phyloP scores from a whole-genome alignment of 1,140 invertebrate species.

The Bombus polaris region DNA sequence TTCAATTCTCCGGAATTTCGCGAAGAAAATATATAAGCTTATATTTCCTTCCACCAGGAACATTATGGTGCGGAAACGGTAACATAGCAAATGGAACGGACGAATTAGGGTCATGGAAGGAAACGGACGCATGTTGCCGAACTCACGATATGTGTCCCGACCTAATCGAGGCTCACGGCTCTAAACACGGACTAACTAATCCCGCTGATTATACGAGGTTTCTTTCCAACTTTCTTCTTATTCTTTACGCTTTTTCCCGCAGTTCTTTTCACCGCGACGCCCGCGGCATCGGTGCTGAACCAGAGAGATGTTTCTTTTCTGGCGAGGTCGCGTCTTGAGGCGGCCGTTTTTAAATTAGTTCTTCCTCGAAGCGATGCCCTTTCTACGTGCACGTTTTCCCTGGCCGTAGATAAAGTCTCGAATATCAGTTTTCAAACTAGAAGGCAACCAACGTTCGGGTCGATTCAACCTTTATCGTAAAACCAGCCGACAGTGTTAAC shows the following conservation, averaged over 20 bases:
- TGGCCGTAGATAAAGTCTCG: neutral
- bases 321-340: neutral
- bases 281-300: neutral
- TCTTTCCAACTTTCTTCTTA: neutral
- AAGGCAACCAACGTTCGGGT: neutral
- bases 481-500: neutral
- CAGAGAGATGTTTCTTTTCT: neutral
- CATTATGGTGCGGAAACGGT: no score
- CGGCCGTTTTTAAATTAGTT: constrained; percentile 33
- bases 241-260: no score
- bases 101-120: constrained; percentile 54
- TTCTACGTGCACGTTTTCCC: neutral
- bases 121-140: constrained; percentile 90
- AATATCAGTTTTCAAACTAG: neutral
- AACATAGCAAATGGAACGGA: no score
- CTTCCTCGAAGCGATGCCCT: constrained; percentile 4
- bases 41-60: no score
- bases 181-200: constrained; percentile 86
- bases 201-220: constrained; percentile 84
- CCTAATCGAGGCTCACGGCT: constrained; percentile 84
- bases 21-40: no score
- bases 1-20: no score
- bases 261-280: neutral
- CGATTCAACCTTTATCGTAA: neutral
- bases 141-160: constrained; percentile 89